A percentile compares a stretch with the other conserved stretches of the same genome.
Evolutionary conservation across 2,888 invertebrate species (phyloP).

Genomic region (Allacma fusca): DNA sequence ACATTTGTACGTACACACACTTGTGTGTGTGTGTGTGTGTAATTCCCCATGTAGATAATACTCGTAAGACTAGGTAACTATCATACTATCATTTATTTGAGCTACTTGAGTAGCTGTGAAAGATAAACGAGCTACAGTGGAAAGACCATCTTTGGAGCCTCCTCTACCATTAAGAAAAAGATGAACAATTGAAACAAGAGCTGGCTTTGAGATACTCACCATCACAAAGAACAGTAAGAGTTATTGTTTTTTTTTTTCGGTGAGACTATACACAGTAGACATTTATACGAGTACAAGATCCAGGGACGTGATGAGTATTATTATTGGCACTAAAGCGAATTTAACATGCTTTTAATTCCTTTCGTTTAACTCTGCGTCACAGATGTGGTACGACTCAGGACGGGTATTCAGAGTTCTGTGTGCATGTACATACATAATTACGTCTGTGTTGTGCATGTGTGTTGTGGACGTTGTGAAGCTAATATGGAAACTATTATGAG

Average conservation of each 20-base stretch:
- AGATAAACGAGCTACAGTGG: neutral
- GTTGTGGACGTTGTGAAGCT: too few species aligned
- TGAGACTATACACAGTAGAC: too few species aligned
- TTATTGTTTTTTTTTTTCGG: neutral
- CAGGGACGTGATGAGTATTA: neutral
- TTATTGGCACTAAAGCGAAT: conserved; percentile 12
- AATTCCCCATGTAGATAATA: too few species aligned
- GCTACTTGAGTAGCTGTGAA: too few species aligned
- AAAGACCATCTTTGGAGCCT: conserved; percentile 4
- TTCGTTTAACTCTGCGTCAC: neutral
- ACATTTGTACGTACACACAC: too few species aligned
- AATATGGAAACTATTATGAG: conserved; percentile 1
- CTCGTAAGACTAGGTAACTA: too few species aligned
- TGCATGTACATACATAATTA: neutral
- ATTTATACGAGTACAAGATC: neutral
- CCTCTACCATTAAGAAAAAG: neutral
- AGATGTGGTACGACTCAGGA: neutral
- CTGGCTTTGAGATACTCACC: neutral
- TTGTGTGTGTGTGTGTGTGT: too few species aligned
- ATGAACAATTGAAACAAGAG: conserved; percentile 17
- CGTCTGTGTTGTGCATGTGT: too few species aligned
- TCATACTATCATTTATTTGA: too few species aligned
- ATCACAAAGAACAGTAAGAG: neutral
- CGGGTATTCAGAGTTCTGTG: neutral
- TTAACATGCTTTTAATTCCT: conserved; percentile 4